Percentiles rank a stretch among this genome's conserved stretches.
Evolutionary conservation across 2,797 vertebrate species (phyloP).

Genomic region (Anguilla marmorata): DNA sequence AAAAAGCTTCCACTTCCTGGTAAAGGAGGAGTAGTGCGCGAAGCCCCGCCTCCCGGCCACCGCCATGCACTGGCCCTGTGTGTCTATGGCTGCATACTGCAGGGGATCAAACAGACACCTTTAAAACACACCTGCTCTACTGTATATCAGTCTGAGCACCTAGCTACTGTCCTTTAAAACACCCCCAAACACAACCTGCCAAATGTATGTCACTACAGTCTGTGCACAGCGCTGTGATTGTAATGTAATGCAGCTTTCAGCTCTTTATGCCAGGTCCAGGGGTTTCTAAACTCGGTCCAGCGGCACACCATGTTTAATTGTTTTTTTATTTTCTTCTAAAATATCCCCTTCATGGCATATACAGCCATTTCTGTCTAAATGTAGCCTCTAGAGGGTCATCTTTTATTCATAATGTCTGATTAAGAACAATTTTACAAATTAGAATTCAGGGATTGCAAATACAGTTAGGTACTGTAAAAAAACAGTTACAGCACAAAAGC

Average conservation of each 20-base stretch:
- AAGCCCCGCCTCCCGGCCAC: constrained; percentile 94
- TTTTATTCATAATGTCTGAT: not conserved
- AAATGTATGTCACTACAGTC: not conserved
- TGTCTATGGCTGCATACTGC: constrained; percentile 96
- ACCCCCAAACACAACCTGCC: too few species aligned
- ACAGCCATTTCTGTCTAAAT: not conserved
- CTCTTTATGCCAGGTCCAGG: too few species aligned
- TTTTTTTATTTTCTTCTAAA: too few species aligned
- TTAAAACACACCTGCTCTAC: constrained; percentile 1
- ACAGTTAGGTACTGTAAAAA: too few species aligned
- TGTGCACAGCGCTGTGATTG: not conserved
- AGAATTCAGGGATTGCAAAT: too few species aligned
- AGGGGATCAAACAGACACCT: constrained; percentile 39
- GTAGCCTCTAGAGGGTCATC: too few species aligned
- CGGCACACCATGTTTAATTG: too few species aligned
- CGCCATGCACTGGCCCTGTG: constrained; percentile 91
- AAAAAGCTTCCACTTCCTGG: constrained; percentile 98
- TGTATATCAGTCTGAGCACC: not conserved
- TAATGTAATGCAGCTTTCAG: too few species aligned
- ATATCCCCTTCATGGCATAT: not conserved
- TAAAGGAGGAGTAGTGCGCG: constrained; percentile 95
- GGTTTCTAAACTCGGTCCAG: too few species aligned
- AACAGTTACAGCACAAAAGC: too few species aligned
- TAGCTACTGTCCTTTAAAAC: too few species aligned
- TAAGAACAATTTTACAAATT: too few species aligned